A percentile compares a stretch with the other conserved stretches of the same genome.
phyloP scores from a whole-genome alignment of 2,113 vertebrate genomes.

The Cynopterus brachyotis region DNA sequence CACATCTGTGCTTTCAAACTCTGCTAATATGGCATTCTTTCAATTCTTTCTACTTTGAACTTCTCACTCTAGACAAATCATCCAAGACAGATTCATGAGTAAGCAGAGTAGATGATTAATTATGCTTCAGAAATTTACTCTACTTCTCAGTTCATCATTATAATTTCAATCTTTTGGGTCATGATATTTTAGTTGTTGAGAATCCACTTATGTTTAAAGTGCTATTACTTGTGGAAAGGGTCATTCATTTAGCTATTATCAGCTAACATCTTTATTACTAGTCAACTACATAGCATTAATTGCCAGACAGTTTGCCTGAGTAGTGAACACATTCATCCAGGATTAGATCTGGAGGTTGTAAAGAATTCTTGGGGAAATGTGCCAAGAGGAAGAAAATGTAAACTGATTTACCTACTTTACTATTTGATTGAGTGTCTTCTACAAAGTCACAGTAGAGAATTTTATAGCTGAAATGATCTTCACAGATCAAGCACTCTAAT shows the following conservation, averaged over 20 bases:
- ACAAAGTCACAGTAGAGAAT: background rate
- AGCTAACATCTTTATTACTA: slow-evolving; percentile 47
- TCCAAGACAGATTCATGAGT: slow-evolving; percentile 31
- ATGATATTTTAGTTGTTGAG: slow-evolving; percentile 29
- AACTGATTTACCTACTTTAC: background rate
- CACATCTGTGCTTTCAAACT: background rate
- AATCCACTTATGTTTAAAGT: slow-evolving; percentile 59
- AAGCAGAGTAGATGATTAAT: background rate
- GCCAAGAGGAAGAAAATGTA: background rate
- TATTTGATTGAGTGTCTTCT: background rate
- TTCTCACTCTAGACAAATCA: slow-evolving; percentile 34
- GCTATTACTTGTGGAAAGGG: slow-evolving; percentile 42
- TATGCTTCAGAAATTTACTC: slow-evolving; percentile 35
- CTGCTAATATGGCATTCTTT: background rate
- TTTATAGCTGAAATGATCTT: background rate
- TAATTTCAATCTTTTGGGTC: slow-evolving; percentile 44
- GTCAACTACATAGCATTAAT: slow-evolving; percentile 36
- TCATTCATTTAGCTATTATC: slow-evolving; percentile 49
- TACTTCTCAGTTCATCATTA: slow-evolving; percentile 18
- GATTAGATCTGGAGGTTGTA: slow-evolving; percentile 1
- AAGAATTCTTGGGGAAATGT: background rate
- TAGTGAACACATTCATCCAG: slow-evolving; percentile 6
- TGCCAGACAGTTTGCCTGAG: background rate
- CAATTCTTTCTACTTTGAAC: slow-evolving; percentile 16
- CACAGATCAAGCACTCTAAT: background rate